These are phyloP conservation scores for Olivierus martensii DNA, from an alignment of 1,140 invertebrate species.

Conservation along the genomic window DNA sequence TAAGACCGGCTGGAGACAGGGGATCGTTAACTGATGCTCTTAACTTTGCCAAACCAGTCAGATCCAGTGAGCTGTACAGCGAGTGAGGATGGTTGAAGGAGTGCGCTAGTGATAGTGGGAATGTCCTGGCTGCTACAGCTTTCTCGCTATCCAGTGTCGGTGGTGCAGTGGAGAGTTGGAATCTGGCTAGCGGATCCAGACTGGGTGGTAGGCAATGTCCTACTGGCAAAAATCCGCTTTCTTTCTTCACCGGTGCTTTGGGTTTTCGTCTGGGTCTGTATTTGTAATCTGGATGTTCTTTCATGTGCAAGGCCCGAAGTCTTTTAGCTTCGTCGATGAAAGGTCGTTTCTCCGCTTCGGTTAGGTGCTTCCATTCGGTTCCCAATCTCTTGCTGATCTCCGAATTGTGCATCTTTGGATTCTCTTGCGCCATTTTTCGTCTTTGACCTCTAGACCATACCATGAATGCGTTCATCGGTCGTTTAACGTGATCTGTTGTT, in stretches of 20 bases:
- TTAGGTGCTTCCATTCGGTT: conserved; percentile 89
- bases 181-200: background rate
- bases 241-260: conserved; percentile 67
- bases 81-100: background rate
- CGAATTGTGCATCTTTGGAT: conserved; percentile 96
- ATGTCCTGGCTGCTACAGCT: conserved; percentile 3
- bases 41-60: background rate
- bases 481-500: conserved; percentile 19
- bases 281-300: conserved; percentile 82
- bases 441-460: conserved; percentile 52
- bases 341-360: conserved; percentile 88
- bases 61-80: background rate
- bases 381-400: conserved; percentile 89
- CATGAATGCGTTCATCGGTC: conserved; percentile 28
- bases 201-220: background rate
- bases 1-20: background rate
- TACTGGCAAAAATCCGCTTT: conserved; percentile 37
- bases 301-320: conserved; percentile 75
- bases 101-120: background rate
- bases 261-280: conserved; percentile 77
- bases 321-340: conserved; percentile 96
- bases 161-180: background rate
- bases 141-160: conserved; percentile 5
- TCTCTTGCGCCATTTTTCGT: conserved; percentile 81
- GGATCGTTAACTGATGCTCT: background rate